Percentiles rank a stretch among this genome's conserved stretches.
phyloP scores from a whole-genome alignment of 2,113 vertebrate genomes.

The Anas platyrhynchos region DNA sequence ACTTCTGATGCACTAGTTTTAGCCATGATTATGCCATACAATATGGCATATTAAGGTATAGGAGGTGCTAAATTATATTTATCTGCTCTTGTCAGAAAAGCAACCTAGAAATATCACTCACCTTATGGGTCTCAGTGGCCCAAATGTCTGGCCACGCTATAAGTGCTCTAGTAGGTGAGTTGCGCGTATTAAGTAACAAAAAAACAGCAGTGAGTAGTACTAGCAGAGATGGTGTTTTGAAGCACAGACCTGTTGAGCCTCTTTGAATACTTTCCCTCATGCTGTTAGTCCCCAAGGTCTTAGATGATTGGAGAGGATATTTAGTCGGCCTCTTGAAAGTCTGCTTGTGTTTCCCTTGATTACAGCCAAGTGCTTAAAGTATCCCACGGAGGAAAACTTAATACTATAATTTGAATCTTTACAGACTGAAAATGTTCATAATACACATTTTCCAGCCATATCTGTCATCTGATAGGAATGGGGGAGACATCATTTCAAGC shows the following conservation, averaged over 20 bases:
- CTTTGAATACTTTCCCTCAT: not conserved
- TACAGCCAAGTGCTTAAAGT: not conserved
- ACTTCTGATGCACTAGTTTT: not conserved
- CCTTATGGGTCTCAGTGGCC: not conserved
- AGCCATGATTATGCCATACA: not conserved
- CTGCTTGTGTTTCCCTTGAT: not conserved
- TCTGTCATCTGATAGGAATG: not conserved
- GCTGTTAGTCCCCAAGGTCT: not conserved
- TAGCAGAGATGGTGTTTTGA: not conserved
- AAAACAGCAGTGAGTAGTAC: not conserved
- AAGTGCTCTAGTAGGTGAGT: not conserved
- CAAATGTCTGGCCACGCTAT: not conserved
- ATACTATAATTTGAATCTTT: not conserved
- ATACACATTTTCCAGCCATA: not conserved
- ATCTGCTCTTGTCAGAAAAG: not conserved
- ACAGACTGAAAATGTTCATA: not conserved
- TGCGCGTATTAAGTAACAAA: not conserved
- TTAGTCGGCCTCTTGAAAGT: not conserved
- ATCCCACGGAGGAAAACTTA: not conserved
- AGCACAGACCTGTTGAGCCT: not conserved
- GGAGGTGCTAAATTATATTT: not conserved
- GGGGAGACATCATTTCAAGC: not conserved
- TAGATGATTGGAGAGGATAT: not conserved
- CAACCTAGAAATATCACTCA: not conserved
- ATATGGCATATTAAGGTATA: not conserved